phyloP scores from a whole-genome alignment of 2,888 invertebrate species.

The Stomorhina lunata region DNA sequence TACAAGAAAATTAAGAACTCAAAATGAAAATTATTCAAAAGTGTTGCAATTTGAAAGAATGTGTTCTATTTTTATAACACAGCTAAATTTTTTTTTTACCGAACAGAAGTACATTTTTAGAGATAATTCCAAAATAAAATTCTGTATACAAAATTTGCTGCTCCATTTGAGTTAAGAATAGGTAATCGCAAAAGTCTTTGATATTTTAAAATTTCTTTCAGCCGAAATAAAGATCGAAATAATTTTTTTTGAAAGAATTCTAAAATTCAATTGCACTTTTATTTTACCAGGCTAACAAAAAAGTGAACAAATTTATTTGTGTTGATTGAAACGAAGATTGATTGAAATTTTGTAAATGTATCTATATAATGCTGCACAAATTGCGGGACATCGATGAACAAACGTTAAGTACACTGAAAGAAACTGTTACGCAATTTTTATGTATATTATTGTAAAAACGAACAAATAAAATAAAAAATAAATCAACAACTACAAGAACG shows the following conservation, averaged over 20 bases:
- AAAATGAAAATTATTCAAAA: constrained; percentile 27
- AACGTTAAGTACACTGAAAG: constrained; percentile 64
- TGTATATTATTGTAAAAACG: constrained; percentile 56
- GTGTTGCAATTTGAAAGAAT: constrained; percentile 67
- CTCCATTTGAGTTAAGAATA: constrained; percentile 22
- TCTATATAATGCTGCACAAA: neutral
- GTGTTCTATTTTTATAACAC: constrained; percentile 77
- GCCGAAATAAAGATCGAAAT: constrained; percentile 6
- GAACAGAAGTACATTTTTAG: constrained; percentile 55
- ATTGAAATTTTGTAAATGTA: constrained; percentile 1
- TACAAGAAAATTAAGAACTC: constrained; percentile 11
- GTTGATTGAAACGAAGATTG: constrained; percentile 33
- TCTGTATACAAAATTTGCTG: constrained; percentile 32
- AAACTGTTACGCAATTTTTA: constrained; percentile 69
- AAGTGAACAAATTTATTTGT: neutral
- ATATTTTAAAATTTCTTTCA: neutral
- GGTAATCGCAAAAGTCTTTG: constrained; percentile 8
- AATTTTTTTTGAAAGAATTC: constrained; percentile 21
- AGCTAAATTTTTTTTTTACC: constrained; percentile 74
- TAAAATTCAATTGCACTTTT: constrained; percentile 24
- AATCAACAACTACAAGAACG: constrained; percentile 1
- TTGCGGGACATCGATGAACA: neutral
- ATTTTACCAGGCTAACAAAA: constrained; percentile 31
- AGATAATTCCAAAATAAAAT: constrained; percentile 71
- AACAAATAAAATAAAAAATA: neutral